Base-by-base conservation (phyloP, 2,888 invertebrate genomes). In the Trypoxylon attenuatum region DNA sequence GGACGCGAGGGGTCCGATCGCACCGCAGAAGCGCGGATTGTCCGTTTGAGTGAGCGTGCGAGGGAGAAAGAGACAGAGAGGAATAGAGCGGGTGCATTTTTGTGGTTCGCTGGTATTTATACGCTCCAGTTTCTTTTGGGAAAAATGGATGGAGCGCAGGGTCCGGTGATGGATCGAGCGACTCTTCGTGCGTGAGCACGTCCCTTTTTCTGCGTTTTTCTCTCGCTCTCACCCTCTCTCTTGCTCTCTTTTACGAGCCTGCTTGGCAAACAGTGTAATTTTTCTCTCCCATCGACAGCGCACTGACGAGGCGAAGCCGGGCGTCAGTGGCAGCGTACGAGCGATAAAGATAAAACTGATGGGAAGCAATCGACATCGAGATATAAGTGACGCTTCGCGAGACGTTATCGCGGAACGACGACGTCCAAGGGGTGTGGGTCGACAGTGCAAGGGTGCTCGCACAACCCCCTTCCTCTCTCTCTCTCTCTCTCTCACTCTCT, bases 351-450 rank as follows among this genome's bases (percentile, higher is more conserved):
- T 60, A 66, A 64, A 62, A 60, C 52, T 73, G 77, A 76, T 68
- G 68, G 55, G 25, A 47, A 38, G 46, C 62, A 60, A 65, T 58
- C 77, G 63, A 51, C 71, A 63, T 70, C 63, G 43, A 47, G 52
- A 60, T 69, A 65, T 73, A 72, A 68, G 43, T 53, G 55, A 41
- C 51, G 45, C 27, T 63, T 60, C 39, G 49, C 52, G 46, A 38
- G 66, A 63, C 68, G 72, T 71, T 77, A 77, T 77, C 75, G 68
- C 16, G 60, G 59, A 42, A 45, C 25, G 43, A 46, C 51, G n/a
- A n/a, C 33, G n/a, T 33, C 33, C 33, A 13, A 33, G 10, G 33
- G n/a, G 2, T 2, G 33, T 5, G 10, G 5, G n/a, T 33, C 33
- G 33, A 10, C 3, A 33, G 13, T 13, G 13, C 33, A 33, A 13